phyloP scores from a whole-genome alignment of 2,113 vertebrate genomes.

The Lonchura striata region DNA sequence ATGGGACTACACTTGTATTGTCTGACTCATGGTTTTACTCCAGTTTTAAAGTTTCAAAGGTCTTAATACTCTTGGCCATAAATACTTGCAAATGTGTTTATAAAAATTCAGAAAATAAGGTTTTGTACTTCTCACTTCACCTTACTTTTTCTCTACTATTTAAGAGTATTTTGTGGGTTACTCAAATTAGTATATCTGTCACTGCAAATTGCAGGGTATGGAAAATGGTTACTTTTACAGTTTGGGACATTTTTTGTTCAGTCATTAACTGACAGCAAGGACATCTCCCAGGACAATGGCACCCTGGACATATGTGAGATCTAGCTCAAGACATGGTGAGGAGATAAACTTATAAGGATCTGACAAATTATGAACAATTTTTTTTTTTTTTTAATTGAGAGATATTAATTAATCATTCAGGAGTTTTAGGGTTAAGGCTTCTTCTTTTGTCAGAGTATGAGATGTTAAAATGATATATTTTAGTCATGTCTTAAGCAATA shows the following conservation, averaged over 20 bases:
- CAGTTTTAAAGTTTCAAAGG: background rate
- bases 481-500: background rate
- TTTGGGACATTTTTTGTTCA: background rate
- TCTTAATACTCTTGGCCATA: background rate
- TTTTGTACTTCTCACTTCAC: background rate
- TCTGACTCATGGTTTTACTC: background rate
- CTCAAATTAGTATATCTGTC: background rate
- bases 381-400: background rate
- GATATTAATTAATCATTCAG: background rate
- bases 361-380: background rate
- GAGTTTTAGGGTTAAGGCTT: background rate
- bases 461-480: background rate
- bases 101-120: background rate
- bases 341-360: background rate
- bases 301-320: background rate
- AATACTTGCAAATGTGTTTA: background rate
- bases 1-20: background rate
- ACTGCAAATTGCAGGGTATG: background rate
- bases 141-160: background rate
- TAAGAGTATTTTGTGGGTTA: background rate
- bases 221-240: background rate
- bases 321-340: background rate
- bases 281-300: background rate
- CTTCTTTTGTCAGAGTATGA: background rate
- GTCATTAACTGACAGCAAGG: background rate